Percentiles rank a stretch among this genome's conserved stretches.
These are phyloP conservation scores for Trididemnum miniatum DNA, from an alignment of 23 tunicate species.

Conservation along the genomic window DNA sequence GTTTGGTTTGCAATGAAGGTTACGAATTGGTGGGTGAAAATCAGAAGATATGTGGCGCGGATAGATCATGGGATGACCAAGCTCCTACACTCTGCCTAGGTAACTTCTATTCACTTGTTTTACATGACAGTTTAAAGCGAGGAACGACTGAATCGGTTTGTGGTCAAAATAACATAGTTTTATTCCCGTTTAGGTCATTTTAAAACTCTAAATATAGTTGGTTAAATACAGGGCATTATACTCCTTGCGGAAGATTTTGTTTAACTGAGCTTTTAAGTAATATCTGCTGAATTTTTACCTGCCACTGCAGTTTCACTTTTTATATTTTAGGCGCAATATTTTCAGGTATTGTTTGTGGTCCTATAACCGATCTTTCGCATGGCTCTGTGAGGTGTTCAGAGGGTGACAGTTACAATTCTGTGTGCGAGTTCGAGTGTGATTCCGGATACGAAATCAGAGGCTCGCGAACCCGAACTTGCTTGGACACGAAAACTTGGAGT, in stretches of 20 bases:
- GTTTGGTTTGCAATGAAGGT: constrained; percentile 61
- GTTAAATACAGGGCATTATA: no score
- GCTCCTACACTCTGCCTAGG: constrained; percentile 36
- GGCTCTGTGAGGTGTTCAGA: constrained; percentile 43
- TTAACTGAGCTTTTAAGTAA: no score
- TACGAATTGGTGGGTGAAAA: constrained; percentile 57
- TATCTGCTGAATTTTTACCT: no score
- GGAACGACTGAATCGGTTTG: no score
- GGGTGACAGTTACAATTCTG: constrained; percentile 54
- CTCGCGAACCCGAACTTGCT: constrained; percentile 49
- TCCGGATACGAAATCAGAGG: constrained; percentile 70
- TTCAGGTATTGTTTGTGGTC: constrained; percentile 58
- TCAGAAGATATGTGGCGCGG: constrained; percentile 16
- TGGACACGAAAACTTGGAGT: constrained; percentile 47
- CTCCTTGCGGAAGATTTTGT: no score
- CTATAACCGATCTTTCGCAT: constrained; percentile 22
- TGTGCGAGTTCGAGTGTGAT: constrained; percentile 60
- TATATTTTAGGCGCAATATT: no score
- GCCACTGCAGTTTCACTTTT: no score
- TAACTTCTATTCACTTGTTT: no score
- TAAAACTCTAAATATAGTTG: no score
- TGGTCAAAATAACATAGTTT: no score
- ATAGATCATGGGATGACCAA: constrained; percentile 22
- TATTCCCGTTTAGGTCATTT: no score
- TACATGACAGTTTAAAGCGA: no score